phyloP scores from a whole-genome alignment of 2,888 invertebrate genomes.

The Brachypterus glaber region DNA sequence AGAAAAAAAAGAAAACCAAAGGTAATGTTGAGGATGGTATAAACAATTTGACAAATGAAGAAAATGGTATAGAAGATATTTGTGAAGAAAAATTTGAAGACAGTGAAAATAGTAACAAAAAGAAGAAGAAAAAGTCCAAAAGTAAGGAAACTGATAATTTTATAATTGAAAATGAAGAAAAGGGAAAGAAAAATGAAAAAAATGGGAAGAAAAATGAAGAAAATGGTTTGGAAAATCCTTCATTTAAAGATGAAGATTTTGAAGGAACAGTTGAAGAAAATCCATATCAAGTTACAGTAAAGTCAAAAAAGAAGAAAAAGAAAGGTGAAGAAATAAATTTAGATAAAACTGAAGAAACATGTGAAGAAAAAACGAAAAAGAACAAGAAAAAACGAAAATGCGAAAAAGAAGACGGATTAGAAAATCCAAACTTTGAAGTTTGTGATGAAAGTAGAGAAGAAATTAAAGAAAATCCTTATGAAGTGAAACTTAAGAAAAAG shows the following conservation, averaged over 20 bases:
- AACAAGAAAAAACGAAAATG: conserved; percentile 12
- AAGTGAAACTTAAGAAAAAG: conserved; percentile 13
- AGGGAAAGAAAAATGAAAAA: conserved; percentile 8
- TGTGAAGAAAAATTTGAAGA: conserved; percentile 25
- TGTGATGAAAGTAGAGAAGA: conserved; percentile 4
- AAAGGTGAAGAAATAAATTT: conserved; percentile 5
- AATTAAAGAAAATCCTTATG: conserved; percentile 5
- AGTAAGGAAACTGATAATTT: too few relatives aligned
- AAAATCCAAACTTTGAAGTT: conserved; percentile 1
- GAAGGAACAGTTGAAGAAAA: conserved; percentile 10
- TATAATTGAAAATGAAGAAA: conserved; percentile 16
- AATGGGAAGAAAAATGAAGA: conserved; percentile 10
- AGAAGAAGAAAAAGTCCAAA: conserved; percentile 4
- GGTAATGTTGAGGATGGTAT: conserved; percentile 21
- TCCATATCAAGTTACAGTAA: conserved; percentile 6
- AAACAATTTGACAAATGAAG: conserved; percentile 23
- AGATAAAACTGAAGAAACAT: conserved; percentile 1
- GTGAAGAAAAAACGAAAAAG: conserved; percentile 14
- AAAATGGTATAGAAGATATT: conserved; percentile 28
- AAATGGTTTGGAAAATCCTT: conserved; percentile 11
- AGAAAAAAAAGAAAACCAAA: conserved; percentile 16
- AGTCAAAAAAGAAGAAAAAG: conserved; percentile 16
- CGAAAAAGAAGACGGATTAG: not conserved
- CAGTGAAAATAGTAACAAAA: conserved; percentile 8
- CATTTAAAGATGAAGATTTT: conserved; percentile 11